Evolutionary conservation across 2,888 invertebrate species (phyloP).

Genomic region (Phyllotreta striolata): DNA sequence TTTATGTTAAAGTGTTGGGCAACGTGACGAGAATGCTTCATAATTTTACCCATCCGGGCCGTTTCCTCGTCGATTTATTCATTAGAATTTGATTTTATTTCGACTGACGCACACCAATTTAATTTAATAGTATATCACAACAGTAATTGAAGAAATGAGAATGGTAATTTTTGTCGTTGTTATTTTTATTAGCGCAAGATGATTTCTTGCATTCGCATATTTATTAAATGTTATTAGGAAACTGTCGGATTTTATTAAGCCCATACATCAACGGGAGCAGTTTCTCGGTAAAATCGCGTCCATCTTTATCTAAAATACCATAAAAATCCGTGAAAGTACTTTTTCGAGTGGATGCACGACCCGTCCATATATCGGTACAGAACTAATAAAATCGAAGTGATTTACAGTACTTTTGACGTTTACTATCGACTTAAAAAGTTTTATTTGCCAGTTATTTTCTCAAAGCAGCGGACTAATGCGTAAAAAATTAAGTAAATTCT

Average conservation of each 20-base stretch:
- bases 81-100: too few relatives aligned
- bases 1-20: slow-evolving; percentile 1
- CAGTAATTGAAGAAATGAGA: too few relatives aligned
- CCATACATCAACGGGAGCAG: slow-evolving; percentile 20
- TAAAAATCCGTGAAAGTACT: slow-evolving; percentile 40
- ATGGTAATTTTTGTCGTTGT: too few relatives aligned
- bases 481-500: slow-evolving; percentile 41
- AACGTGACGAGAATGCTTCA: slow-evolving; percentile 6
- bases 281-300: slow-evolving; percentile 22
- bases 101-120: too few relatives aligned
- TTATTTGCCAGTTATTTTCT: slow-evolving; percentile 48
- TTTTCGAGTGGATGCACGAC: slow-evolving; percentile 38
- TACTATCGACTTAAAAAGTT: slow-evolving; percentile 48
- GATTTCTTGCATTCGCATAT: not conserved
- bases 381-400: slow-evolving; percentile 47
- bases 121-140: too few relatives aligned
- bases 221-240: slow-evolving; percentile 16
- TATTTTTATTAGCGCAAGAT: too few relatives aligned
- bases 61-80: too few relatives aligned
- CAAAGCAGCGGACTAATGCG: slow-evolving; percentile 40
- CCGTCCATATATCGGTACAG: slow-evolving; percentile 41
- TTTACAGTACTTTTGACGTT: slow-evolving; percentile 50
- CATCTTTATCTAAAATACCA: slow-evolving; percentile 39
- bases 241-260: slow-evolving; percentile 28
- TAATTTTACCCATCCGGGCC: not conserved